Conservation (phyloP, 2,797 vertebrate species). For the Anguilla anguilla region DNA sequence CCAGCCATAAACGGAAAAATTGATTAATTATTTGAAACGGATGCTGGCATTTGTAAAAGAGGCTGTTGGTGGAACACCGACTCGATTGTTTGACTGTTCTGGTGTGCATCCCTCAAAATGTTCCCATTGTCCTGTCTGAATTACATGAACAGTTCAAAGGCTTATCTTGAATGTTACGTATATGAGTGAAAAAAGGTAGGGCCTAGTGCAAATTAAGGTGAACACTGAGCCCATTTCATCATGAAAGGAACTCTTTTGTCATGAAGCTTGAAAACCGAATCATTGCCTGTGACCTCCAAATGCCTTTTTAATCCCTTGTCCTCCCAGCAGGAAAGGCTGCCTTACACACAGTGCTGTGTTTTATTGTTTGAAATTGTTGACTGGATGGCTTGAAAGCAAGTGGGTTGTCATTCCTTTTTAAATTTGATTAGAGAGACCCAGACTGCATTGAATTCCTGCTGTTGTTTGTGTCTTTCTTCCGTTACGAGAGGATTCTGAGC, state of each 20-base stretch:
- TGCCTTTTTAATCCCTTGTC: neutral
- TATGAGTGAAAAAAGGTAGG: neutral
- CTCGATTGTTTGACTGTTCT: neutral
- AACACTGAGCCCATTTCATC: neutral
- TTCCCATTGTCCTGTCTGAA: neutral
- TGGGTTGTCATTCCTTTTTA: neutral
- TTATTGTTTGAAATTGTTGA: neutral
- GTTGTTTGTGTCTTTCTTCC: neutral
- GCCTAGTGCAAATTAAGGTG: neutral
- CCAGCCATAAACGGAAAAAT: neutral
- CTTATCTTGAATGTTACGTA: neutral
- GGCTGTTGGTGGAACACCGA: neutral
- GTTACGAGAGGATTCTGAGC: neutral
- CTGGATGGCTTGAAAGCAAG: neutral
- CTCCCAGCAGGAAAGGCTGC: neutral
- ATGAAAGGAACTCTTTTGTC: constrained; percentile 1
- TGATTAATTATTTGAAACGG: neutral
- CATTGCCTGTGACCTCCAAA: neutral
- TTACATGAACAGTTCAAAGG: neutral
- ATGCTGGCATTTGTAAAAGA: neutral
- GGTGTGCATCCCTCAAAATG: neutral
- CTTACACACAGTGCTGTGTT: neutral
- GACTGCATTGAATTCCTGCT: neutral
- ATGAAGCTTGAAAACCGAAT: neutral
- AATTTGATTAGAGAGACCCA: neutral